phyloP scores from a whole-genome alignment of 2,797 vertebrate species.

The Rhadinocentrus ornatus region DNA sequence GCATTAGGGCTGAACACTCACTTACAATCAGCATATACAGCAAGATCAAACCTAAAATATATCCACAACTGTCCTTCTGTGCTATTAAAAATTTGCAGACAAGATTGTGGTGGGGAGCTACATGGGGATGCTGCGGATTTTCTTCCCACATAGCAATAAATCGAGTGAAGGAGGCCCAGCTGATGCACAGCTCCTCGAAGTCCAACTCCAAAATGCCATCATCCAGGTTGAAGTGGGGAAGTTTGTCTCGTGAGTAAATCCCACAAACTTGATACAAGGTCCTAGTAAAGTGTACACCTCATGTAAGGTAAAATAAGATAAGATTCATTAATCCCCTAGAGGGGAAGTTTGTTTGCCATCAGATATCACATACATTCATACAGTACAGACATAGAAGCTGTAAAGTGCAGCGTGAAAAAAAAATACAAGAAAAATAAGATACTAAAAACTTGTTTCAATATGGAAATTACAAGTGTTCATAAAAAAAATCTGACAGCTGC shows the following conservation, averaged over 20 bases:
- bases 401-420: no score
- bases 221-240: constrained; percentile 95
- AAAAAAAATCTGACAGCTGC: no score
- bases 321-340: no score
- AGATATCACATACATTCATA: no score
- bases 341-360: no score
- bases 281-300: neutral
- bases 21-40: neutral
- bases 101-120: constrained; percentile 96
- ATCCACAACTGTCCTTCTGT: neutral
- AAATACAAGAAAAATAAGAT: no score
- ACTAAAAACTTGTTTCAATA: no score
- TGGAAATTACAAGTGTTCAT: no score
- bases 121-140: constrained; percentile 92
- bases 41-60: neutral
- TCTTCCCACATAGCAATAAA: constrained; percentile 86
- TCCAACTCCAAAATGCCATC: constrained; percentile 89
- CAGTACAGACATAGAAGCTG: no score
- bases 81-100: constrained; percentile 77
- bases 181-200: constrained; percentile 91
- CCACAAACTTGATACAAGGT: neutral
- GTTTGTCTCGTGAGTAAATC: constrained; percentile 96
- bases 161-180: constrained; percentile 80
- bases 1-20: neutral
- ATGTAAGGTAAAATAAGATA: neutral